Conservation (phyloP, 2,113 vertebrate genomes). For the Lagopus leucura region DNA sequence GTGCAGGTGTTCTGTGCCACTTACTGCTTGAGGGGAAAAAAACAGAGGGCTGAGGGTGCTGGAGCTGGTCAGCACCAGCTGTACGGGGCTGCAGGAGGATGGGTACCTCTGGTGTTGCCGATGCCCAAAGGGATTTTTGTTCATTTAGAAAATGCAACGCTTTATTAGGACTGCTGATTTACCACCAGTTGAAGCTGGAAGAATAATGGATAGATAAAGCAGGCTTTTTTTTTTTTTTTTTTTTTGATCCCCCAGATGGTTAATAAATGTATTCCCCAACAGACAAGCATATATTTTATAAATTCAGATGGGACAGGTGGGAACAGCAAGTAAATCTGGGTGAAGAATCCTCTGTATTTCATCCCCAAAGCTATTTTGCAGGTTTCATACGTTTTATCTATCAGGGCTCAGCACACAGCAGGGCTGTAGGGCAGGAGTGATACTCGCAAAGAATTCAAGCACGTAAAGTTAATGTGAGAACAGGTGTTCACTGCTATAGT, state of each 20-base stretch:
- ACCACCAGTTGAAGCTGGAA: constrained; percentile 41
- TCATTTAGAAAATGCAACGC: not conserved
- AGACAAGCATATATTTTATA: not conserved
- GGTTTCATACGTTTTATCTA: not conserved
- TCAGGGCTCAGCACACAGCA: not conserved
- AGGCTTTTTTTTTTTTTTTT: not conserved
- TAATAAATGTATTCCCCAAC: not conserved
- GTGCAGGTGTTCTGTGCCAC: not conserved
- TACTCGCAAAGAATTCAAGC: constrained; percentile 36
- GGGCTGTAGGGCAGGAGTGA: constrained; percentile 15
- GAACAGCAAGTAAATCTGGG: not conserved
- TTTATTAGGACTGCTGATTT: constrained; percentile 35
- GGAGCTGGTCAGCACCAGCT: not conserved
- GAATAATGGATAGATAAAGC: not conserved
- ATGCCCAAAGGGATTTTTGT: not conserved
- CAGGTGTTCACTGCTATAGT: constrained; percentile 44
- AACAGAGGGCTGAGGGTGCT: not conserved
- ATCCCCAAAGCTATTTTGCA: not conserved
- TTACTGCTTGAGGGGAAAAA: accelerated
- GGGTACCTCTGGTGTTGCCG: not conserved
- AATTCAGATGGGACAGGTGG: constrained; percentile 1
- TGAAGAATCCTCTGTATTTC: not conserved
- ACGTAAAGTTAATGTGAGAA: constrained; percentile 54
- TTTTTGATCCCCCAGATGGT: not conserved
- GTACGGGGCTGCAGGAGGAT: not conserved